Evolutionary conservation across 2,797 vertebrate species (phyloP).

Genomic region (Phataginus tetradactyla): DNA sequence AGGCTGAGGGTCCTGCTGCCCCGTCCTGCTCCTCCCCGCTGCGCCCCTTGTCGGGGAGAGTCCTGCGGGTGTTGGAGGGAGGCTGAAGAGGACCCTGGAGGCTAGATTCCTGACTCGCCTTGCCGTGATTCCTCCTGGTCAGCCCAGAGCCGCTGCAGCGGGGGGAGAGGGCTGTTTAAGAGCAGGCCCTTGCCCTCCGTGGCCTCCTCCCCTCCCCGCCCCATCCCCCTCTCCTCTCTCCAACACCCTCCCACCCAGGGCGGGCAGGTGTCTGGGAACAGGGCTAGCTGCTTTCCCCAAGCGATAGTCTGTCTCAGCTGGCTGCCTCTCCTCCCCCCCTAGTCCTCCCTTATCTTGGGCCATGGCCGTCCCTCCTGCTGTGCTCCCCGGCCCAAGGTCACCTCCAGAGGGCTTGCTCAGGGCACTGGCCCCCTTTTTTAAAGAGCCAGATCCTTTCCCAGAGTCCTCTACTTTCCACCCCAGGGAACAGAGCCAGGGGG

Average conservation of each 20-base stretch:
- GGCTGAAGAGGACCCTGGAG: too few relatives aligned
- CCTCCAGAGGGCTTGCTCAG: conserved; percentile 21
- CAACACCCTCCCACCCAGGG: neutral
- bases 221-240: too few relatives aligned
- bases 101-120: neutral
- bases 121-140: neutral
- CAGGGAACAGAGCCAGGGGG: neutral
- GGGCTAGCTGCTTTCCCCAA: neutral
- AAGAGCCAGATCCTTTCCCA: neutral
- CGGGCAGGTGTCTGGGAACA: neutral
- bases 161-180: neutral
- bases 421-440: neutral
- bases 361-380: conserved; percentile 72
- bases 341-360: conserved; percentile 73
- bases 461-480: neutral
- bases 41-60: neutral
- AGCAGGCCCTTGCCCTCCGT: too few relatives aligned
- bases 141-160: neutral
- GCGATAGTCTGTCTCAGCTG: conserved; percentile 76
- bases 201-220: neutral
- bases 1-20: neutral
- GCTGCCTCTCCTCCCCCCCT: conserved; percentile 50
- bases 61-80: neutral
- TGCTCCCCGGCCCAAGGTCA: conserved; percentile 71
- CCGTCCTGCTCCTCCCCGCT: neutral